A percentile compares a stretch with the other conserved stretches of the same genome.
phyloP scores from a whole-genome alignment of 1,140 invertebrate genomes.

The Magallana gigas region DNA sequence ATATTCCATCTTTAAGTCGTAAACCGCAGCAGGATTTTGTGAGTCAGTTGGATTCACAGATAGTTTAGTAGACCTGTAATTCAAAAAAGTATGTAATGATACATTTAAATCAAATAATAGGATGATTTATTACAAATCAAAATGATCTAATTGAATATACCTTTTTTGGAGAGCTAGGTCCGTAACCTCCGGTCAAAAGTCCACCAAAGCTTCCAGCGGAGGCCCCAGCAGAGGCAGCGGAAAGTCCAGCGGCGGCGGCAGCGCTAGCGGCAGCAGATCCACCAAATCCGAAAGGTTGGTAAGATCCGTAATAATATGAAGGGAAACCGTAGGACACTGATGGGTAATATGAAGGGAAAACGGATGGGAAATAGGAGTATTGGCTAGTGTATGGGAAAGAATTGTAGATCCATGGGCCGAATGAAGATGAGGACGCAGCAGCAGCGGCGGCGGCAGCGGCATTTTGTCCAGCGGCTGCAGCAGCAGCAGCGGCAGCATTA shows the following conservation, averaged over 20 bases:
- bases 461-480: neutral
- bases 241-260: neutral
- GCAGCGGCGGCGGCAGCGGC: neutral
- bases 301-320: neutral
- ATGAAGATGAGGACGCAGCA: neutral
- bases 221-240: neutral
- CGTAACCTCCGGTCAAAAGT: too few relatives aligned
- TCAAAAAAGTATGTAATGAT: too few relatives aligned
- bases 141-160: too few relatives aligned
- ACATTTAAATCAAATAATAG: too few relatives aligned
- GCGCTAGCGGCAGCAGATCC: constrained; percentile 2
- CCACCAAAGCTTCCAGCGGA: too few relatives aligned
- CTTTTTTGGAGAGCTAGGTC: too few relatives aligned
- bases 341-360: neutral
- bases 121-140: too few relatives aligned
- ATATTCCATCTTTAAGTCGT: too few relatives aligned
- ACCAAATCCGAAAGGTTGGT: neutral
- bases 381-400: neutral
- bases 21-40: too few relatives aligned
- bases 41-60: too few relatives aligned
- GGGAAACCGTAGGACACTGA: neutral
- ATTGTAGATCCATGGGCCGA: neutral
- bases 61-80: too few relatives aligned
- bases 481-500: neutral
- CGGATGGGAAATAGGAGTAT: neutral